Evolutionary conservation across 2,113 vertebrate species (phyloP).

Genomic region (Sprattus sprattus): DNA sequence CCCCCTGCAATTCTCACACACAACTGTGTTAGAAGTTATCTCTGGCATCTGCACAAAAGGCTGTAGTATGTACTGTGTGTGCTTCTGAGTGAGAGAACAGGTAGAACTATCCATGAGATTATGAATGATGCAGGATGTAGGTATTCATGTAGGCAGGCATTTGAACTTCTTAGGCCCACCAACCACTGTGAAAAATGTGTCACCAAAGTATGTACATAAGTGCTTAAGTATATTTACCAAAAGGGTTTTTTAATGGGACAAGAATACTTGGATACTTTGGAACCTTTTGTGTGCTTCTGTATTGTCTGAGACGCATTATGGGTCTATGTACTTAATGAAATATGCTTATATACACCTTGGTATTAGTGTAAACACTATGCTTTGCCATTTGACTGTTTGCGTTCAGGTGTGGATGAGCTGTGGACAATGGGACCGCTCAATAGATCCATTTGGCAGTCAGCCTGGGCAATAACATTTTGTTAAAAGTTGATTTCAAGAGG

Average conservation of each 20-base stretch:
- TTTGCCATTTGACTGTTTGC: background rate
- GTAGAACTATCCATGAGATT: no score
- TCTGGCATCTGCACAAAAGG: background rate
- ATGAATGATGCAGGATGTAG: no score
- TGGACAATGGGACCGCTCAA: background rate
- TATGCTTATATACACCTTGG: background rate
- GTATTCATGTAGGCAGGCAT: background rate
- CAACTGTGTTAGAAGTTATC: background rate
- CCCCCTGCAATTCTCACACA: background rate
- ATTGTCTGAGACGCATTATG: background rate
- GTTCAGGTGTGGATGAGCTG: background rate
- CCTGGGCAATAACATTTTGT: background rate
- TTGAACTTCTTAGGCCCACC: background rate
- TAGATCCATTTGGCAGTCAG: background rate
- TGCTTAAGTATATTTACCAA: background rate
- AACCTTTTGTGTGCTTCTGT: background rate
- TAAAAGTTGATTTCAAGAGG: background rate
- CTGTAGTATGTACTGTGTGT: no score
- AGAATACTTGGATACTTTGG: background rate
- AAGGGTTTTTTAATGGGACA: background rate
- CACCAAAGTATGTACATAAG: background rate
- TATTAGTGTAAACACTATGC: background rate
- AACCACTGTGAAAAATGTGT: background rate
- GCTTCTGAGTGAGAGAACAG: no score
- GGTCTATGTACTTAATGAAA: background rate